phyloP scores from a whole-genome alignment of 2,113 vertebrate species.

The Gulo gulo region DNA sequence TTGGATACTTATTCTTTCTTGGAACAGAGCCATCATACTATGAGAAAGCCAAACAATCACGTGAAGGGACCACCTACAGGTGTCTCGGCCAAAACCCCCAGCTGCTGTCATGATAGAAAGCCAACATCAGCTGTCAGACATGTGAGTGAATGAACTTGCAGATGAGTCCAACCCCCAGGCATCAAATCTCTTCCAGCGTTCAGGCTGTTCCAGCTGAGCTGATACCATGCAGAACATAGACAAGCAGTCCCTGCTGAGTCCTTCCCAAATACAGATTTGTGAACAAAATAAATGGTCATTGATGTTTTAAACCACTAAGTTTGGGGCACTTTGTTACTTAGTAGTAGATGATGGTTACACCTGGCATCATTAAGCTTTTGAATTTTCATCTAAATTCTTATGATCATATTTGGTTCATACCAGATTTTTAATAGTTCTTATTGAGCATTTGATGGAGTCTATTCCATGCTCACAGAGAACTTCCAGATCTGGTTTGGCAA shows the following conservation, averaged over 20 bases:
- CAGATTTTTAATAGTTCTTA: not conserved
- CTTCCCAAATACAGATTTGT: not conserved
- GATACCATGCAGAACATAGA: not conserved
- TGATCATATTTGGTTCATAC: not conserved
- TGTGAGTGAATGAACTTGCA: not conserved
- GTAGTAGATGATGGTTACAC: not conserved
- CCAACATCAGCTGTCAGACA: not conserved
- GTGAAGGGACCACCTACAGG: not conserved
- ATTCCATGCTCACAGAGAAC: not conserved
- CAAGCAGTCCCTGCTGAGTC: not conserved
- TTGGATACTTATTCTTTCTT: not conserved
- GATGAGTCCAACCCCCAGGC: not conserved
- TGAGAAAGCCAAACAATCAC: not conserved
- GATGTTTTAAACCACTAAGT: not conserved
- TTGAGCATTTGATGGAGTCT: not conserved
- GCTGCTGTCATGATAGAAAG: not conserved
- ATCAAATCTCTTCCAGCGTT: not conserved
- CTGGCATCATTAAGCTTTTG: not conserved
- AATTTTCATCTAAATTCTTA: not conserved
- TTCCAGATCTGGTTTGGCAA: not conserved
- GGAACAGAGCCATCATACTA: not conserved
- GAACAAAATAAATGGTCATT: not conserved
- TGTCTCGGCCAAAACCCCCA: not conserved
- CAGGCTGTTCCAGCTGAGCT: not conserved
- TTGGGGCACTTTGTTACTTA: not conserved